Conservation (phyloP, 2,888 invertebrate genomes). For the Thymelicus acteon region DNA sequence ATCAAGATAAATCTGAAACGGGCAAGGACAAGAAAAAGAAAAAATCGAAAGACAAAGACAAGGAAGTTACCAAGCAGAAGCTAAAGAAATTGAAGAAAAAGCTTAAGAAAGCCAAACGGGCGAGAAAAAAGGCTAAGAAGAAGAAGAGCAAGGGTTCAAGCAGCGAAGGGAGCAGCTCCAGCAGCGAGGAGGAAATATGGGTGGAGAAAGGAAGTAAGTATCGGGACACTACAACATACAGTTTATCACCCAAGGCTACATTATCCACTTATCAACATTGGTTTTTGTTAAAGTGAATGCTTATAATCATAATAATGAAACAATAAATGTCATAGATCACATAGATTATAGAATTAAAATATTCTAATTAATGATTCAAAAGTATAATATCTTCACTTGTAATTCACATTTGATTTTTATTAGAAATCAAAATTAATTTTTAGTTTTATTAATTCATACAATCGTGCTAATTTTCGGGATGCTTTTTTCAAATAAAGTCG, state of each 20-base stretch:
- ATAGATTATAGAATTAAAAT: too few species aligned
- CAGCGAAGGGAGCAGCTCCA: slow-evolving; percentile 65
- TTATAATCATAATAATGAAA: background rate
- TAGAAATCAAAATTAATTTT: too few species aligned
- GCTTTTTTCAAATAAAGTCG: too few species aligned
- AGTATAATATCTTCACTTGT: too few species aligned
- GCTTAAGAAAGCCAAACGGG: slow-evolving; percentile 81
- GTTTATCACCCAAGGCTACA: too few species aligned
- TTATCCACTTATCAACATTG: too few species aligned
- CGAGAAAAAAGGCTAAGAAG: slow-evolving; percentile 80
- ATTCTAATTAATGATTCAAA: too few species aligned
- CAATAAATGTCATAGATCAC: too few species aligned
- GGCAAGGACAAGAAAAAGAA: slow-evolving; percentile 78
- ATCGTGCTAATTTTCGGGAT: too few species aligned
- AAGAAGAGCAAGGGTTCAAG: slow-evolving; percentile 71
- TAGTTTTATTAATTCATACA: too few species aligned
- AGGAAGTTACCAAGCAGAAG: slow-evolving; percentile 84
- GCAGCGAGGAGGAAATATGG: slow-evolving; percentile 86
- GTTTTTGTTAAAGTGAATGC: background rate
- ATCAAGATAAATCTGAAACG: slow-evolving; percentile 52
- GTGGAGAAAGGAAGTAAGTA: slow-evolving; percentile 86
- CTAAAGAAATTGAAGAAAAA: slow-evolving; percentile 83
- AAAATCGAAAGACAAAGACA: slow-evolving; percentile 67
- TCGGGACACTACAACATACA: background rate
- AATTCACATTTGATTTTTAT: too few species aligned